These are phyloP conservation scores for Gymnopithys bicolor DNA, from an alignment of 2,797 vertebrate species.

Conservation along the genomic window DNA sequence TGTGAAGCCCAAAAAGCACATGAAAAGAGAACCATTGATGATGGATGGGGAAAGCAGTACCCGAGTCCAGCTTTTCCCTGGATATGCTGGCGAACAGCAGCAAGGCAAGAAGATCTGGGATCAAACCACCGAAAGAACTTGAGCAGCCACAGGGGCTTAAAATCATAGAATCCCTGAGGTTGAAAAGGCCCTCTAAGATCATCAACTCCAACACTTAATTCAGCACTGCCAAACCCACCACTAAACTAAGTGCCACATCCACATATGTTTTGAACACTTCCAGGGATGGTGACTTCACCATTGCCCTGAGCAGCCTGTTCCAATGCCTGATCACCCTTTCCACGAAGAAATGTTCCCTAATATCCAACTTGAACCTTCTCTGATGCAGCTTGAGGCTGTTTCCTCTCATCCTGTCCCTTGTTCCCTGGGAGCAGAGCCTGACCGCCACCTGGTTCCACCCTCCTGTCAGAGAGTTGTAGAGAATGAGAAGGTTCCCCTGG, in stretches of 20 bases:
- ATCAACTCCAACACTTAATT: background rate
- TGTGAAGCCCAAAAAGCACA: conserved; percentile 48
- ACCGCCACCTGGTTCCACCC: accelerated
- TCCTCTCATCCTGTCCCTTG: background rate
- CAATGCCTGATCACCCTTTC: background rate
- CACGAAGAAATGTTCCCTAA: background rate
- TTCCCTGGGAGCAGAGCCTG: background rate
- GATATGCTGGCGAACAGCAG: background rate
- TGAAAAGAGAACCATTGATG: conserved; percentile 50
- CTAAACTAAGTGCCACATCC: background rate
- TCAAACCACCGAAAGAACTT: background rate
- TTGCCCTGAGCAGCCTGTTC: background rate
- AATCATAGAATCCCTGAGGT: background rate
- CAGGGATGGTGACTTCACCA: background rate
- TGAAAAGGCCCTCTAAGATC: background rate
- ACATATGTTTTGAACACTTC: accelerated
- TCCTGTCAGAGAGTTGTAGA: background rate
- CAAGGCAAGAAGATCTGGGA: background rate
- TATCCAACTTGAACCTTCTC: background rate
- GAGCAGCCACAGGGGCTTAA: background rate
- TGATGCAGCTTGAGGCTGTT: accelerated
- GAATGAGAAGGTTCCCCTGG: background rate
- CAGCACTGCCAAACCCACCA: background rate
- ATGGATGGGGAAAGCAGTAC: conserved; percentile 42
- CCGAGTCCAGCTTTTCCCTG: background rate